Evolutionary conservation across 2,113 vertebrate genomes (phyloP).

Genomic region (Thamnophis sirtalis): DNA sequence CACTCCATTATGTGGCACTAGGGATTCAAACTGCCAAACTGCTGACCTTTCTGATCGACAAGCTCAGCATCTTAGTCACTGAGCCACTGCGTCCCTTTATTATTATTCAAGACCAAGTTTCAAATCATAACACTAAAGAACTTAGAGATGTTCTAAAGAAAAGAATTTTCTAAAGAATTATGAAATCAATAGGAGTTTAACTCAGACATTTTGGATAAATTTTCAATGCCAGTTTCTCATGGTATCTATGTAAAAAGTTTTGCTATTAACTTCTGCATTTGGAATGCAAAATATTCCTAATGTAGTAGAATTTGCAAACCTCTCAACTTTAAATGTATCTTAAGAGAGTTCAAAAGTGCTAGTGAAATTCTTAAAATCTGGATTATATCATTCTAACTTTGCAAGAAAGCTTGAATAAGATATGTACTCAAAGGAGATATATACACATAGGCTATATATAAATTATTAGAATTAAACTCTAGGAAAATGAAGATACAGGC

Average conservation of each 20-base stretch:
- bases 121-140: conserved; percentile 4
- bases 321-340: background rate
- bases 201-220: background rate
- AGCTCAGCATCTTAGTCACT: too few relatives aligned
- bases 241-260: background rate
- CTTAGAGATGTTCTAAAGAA: background rate
- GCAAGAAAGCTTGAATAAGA: background rate
- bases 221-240: background rate
- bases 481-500: background rate
- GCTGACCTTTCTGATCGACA: too few relatives aligned
- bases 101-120: conserved; percentile 2
- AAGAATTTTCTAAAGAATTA: background rate
- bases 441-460: background rate
- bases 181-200: conserved; percentile 13
- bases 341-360: background rate
- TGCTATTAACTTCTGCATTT: background rate
- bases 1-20: too few relatives aligned
- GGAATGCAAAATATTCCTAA: background rate
- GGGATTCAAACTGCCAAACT: too few relatives aligned
- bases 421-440: background rate
- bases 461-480: background rate
- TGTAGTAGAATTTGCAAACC: background rate
- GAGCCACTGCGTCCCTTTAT: too few relatives aligned
- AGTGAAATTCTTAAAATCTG: background rate
- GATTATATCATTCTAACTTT: background rate